Conservation (phyloP, 2,797 vertebrate species). For the Vultur gryphus region DNA sequence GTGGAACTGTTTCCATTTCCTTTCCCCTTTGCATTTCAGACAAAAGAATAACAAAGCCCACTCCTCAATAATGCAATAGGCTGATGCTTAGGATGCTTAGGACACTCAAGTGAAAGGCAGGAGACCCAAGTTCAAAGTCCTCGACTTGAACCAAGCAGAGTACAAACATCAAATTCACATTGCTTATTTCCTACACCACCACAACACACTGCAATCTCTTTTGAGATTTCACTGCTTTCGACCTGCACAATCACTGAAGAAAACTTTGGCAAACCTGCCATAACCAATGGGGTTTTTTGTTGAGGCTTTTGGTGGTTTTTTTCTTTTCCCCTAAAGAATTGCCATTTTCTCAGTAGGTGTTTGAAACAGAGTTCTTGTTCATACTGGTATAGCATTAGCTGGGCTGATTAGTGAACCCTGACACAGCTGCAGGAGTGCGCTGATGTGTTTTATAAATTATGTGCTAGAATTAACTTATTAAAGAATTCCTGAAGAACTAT, state of each 20-base stretch:
- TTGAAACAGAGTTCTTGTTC: not conserved
- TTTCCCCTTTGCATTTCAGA: not conserved
- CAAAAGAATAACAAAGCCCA: not conserved
- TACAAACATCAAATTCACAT: not conserved
- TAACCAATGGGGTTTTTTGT: not conserved
- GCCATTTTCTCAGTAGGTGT: not conserved
- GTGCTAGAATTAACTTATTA: not conserved
- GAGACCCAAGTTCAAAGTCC: not conserved
- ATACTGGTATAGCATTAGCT: not conserved
- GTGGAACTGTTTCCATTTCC: not conserved
- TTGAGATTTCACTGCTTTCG: not conserved
- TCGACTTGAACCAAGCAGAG: not conserved
- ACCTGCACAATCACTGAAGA: not conserved
- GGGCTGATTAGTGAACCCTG: not conserved
- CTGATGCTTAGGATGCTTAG: not conserved
- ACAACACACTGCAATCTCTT: not conserved
- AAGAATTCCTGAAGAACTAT: not conserved
- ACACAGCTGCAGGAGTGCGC: not conserved
- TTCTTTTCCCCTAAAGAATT: not conserved
- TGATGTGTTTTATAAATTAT: not conserved
- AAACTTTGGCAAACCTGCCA: not conserved
- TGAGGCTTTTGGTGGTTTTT: not conserved
- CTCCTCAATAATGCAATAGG: not conserved
- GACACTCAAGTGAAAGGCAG: not conserved
- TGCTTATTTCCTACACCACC: not conserved